Base-by-base conservation (phyloP, 1,140 invertebrate species). In the Apis mellifera region DNA sequence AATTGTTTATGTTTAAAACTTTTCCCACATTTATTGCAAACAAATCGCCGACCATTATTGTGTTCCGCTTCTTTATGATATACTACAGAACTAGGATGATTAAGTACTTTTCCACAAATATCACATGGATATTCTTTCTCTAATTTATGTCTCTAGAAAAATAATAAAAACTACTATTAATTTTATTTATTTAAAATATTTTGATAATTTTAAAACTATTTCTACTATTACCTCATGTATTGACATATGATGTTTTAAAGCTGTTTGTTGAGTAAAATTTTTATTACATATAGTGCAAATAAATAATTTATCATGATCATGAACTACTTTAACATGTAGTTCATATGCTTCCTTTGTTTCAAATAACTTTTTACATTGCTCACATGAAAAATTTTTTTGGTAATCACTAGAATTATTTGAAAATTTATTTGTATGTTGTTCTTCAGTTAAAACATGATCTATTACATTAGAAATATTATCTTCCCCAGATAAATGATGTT, bases 1-100 rank as follows among this genome's bases (percentile, higher is more conserved):
- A 97, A 91, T 86, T 96, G 96, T 68, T 95, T 96, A 90, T 97
- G 96, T 84, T 96, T 96, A 90, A 97, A 97, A 85, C 92, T 94
- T 88, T 96, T 96, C 23, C 95, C 95, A 92, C 96, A 97, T 89
- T 96, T 96, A 83, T 95, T 95, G 90, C 96, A 97, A 15, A 96
- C 95, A 92, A 96, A 97, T 79, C 95, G 93, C 72, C 95, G 93
- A 4, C 95, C 95, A 83, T 95, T 94, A 82, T 95, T 96, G 88
- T 97, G 96, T 88, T 96, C 96, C 0, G 96, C 94, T 90, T 96
- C 95, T 90, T 96, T 96, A 91, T 97, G 96, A 92, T 97, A 97
- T 32, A 96, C 92, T 32, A 97, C 94, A 4, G 96, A 96, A 88
- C 96, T 95, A 1, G 95, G 94, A 92, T 96, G 95, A 82, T 95